Conservation (phyloP, 2,888 invertebrate species). For the Nephrocerus scutellatus region DNA sequence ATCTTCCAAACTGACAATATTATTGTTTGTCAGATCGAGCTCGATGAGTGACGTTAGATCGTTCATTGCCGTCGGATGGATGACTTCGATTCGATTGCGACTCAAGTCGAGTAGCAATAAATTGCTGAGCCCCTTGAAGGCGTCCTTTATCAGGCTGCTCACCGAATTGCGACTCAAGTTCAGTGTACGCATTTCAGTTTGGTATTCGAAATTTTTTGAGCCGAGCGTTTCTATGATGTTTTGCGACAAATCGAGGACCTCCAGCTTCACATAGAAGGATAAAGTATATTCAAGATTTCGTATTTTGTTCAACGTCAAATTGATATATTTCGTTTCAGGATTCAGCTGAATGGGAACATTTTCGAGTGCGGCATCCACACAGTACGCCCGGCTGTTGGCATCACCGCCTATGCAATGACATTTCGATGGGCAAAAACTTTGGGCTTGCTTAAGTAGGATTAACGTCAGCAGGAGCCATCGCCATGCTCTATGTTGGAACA, state of each 20-base stretch:
- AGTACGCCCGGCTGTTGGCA: slow-evolving; percentile 64
- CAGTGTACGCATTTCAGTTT: slow-evolving; percentile 64
- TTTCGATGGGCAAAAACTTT: slow-evolving; percentile 68
- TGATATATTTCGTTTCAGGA: slow-evolving; percentile 76
- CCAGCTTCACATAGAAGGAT: slow-evolving; percentile 71
- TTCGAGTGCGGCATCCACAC: slow-evolving; percentile 71
- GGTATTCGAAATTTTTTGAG: slow-evolving; percentile 72
- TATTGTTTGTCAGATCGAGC: slow-evolving; percentile 70
- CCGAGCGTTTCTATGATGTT: slow-evolving; percentile 76
- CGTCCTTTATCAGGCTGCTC: slow-evolving; percentile 63
- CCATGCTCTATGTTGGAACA: slow-evolving; percentile 23
- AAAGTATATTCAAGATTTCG: slow-evolving; percentile 70
- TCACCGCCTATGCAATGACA: slow-evolving; percentile 69
- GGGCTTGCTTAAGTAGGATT: slow-evolving; percentile 43
- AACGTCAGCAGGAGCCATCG: slow-evolving; percentile 32
- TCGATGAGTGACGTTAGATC: slow-evolving; percentile 67
- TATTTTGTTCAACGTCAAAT: slow-evolving; percentile 78
- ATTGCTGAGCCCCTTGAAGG: slow-evolving; percentile 65
- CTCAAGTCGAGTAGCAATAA: slow-evolving; percentile 66
- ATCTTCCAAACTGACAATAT: slow-evolving; percentile 64
- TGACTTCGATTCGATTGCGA: slow-evolving; percentile 66
- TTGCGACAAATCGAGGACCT: slow-evolving; percentile 71
- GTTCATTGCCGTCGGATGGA: slow-evolving; percentile 69
- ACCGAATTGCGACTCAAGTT: slow-evolving; percentile 73
- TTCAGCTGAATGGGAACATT: slow-evolving; percentile 84